These are phyloP conservation scores for Odontamblyopus rebecca DNA, from an alignment of 2,797 vertebrate genomes.

Conservation along the genomic window DNA sequence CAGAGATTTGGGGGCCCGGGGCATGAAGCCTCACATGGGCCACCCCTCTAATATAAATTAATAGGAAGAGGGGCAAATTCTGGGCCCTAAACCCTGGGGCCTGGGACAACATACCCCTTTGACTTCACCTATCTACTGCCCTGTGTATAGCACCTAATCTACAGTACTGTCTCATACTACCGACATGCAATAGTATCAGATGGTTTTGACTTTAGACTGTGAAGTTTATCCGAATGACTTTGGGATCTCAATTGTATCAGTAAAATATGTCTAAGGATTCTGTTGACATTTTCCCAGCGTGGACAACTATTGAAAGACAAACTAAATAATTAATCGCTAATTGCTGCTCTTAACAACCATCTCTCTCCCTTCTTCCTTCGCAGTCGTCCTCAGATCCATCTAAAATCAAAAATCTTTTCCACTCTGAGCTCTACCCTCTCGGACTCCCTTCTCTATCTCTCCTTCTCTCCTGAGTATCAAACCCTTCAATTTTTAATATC, in stretches of 20 bases:
- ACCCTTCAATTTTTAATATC: constrained; percentile 72
- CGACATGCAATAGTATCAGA: neutral
- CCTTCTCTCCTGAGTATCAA: constrained; percentile 66
- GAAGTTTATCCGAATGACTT: neutral
- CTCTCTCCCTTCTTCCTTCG: constrained; percentile 50
- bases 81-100: too few relatives aligned
- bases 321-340: constrained; percentile 79
- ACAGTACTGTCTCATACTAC: neutral
- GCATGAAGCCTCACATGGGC: too few relatives aligned
- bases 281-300: constrained; percentile 57
- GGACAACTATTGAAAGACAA: constrained; percentile 55
- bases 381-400: constrained; percentile 44
- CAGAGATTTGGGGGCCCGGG: too few relatives aligned
- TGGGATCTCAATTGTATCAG: neutral
- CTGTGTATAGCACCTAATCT: neutral
- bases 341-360: constrained; percentile 75
- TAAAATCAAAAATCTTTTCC: constrained; percentile 58
- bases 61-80: too few relatives aligned
- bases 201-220: neutral
- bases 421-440: constrained; percentile 20
- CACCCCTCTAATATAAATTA: too few relatives aligned
- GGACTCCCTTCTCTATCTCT: constrained; percentile 43
- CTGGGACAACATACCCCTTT: too few relatives aligned
- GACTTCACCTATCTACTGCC: too few relatives aligned
- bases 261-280: constrained; percentile 40